These are phyloP conservation scores for Xylota sylvarum DNA, from an alignment of 2,888 invertebrate species.

Conservation along the genomic window DNA sequence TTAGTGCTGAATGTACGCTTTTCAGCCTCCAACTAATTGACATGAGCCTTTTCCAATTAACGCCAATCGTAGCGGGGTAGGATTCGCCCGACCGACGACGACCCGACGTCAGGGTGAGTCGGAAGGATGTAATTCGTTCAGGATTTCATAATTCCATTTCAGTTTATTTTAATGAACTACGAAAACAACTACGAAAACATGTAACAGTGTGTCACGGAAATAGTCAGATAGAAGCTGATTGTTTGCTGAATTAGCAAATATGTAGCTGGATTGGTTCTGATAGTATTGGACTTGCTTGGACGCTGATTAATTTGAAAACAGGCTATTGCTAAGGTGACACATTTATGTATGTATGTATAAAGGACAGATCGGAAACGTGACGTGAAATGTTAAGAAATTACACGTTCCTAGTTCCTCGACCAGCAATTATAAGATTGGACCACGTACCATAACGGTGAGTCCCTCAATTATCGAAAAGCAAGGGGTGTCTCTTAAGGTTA, in stretches of 20 bases:
- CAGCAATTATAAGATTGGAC: too few relatives aligned
- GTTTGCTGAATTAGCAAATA: neutral
- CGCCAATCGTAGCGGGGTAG: slow-evolving; percentile 24
- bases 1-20: slow-evolving; percentile 41
- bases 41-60: slow-evolving; percentile 58
- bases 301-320: neutral
- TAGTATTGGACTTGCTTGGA: neutral
- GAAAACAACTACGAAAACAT: slow-evolving; percentile 21
- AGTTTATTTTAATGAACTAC: slow-evolving; percentile 31
- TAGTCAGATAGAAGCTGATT: neutral
- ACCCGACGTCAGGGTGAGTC: too few relatives aligned
- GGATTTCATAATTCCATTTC: slow-evolving; percentile 46
- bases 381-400: neutral
- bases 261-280: neutral
- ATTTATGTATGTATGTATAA: too few relatives aligned
- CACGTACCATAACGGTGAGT: too few relatives aligned
- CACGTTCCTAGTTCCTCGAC: too few relatives aligned
- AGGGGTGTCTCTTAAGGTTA: too few relatives aligned
- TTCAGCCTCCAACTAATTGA: slow-evolving; percentile 51
- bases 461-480: too few relatives aligned
- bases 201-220: slow-evolving; percentile 15
- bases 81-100: neutral
- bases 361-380: neutral
- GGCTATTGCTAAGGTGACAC: neutral
- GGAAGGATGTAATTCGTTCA: slow-evolving; percentile 36